A percentile compares a stretch with the other conserved stretches of the same genome.
These are phyloP conservation scores for Tachycineta bicolor DNA, from an alignment of 2,113 vertebrate species.

Conservation along the genomic window DNA sequence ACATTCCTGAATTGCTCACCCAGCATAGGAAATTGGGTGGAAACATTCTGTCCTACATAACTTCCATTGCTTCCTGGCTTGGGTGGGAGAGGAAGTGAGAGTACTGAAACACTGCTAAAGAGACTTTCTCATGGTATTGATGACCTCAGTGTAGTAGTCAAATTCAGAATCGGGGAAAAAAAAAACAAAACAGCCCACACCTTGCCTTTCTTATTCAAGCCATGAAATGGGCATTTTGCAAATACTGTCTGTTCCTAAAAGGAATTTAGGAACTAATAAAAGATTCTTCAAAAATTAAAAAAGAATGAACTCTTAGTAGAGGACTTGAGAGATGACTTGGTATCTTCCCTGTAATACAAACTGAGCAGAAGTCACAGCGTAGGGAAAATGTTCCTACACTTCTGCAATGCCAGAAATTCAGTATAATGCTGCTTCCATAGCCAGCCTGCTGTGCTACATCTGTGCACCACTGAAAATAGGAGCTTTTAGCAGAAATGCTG, in stretches of 20 bases:
- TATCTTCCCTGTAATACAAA: not conserved
- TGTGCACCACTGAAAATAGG: not conserved
- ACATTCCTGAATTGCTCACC: slow-evolving; percentile 37
- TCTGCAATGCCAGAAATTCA: not conserved
- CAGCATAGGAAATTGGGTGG: slow-evolving; percentile 39
- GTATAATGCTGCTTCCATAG: not conserved
- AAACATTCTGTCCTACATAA: slow-evolving; percentile 54
- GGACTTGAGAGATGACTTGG: not conserved
- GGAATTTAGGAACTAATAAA: not conserved
- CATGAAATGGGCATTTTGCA: not conserved
- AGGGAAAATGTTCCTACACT: not conserved
- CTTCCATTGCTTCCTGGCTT: slow-evolving; percentile 56
- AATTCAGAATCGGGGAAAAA: not conserved
- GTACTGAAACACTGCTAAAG: not conserved
- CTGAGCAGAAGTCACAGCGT: fast-evolving
- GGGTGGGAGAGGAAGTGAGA: slow-evolving; percentile 57
- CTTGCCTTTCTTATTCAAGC: not conserved
- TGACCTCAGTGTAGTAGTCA: not conserved
- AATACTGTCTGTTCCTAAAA: not conserved
- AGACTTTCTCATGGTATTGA: not conserved
- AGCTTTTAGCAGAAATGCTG: not conserved
- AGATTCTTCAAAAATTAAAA: not conserved
- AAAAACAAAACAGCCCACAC: not conserved
- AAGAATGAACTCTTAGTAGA: not conserved
- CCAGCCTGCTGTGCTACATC: not conserved